These are phyloP conservation scores for Uropsilus gracilis DNA, from an alignment of 2,113 vertebrate genomes.

Conservation along the genomic window DNA sequence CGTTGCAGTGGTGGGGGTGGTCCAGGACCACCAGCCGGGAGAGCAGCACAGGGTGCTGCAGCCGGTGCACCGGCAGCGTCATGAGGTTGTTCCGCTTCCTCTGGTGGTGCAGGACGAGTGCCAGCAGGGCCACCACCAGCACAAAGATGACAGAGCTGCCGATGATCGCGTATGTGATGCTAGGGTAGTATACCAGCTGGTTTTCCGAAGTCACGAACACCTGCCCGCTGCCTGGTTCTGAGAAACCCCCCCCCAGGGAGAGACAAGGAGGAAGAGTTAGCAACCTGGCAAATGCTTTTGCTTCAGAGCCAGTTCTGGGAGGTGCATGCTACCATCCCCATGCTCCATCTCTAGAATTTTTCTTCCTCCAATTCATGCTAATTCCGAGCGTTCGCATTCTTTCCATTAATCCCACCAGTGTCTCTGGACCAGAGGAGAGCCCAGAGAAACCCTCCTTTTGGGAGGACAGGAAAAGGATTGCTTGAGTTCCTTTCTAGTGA, in stretches of 20 bases:
- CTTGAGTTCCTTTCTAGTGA: neutral
- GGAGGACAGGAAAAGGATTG: neutral
- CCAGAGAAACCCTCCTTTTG: neutral
- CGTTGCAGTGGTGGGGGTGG: slow-evolving; percentile 89
- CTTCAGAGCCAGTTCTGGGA: neutral
- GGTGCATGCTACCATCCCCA: accelerated
- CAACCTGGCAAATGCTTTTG: accelerated
- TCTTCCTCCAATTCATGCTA: neutral
- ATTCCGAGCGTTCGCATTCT: neutral
- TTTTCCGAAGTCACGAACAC: slow-evolving; percentile 95
- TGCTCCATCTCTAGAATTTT: neutral
- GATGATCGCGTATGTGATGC: slow-evolving; percentile 96
- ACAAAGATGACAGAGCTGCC: slow-evolving; percentile 97
- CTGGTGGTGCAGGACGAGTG: slow-evolving; percentile 96
- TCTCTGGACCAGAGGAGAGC: neutral
- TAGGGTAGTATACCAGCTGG: slow-evolving; percentile 95
- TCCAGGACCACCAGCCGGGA: slow-evolving; percentile 97
- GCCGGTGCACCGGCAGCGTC: slow-evolving; percentile 91
- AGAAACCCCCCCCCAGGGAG: slow-evolving; percentile 3
- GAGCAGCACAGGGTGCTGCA: slow-evolving; percentile 95
- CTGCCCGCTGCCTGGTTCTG: slow-evolving; percentile 92
- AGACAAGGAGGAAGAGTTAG: slow-evolving; percentile 15
- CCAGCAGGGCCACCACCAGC: slow-evolving; percentile 94
- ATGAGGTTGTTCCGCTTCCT: slow-evolving; percentile 95
- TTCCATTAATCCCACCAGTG: neutral